Evolutionary conservation across 2,888 invertebrate species (phyloP), one percentile per base, ranked within the genome.

Genomic region (Malthinus flaveolus): DNA sequence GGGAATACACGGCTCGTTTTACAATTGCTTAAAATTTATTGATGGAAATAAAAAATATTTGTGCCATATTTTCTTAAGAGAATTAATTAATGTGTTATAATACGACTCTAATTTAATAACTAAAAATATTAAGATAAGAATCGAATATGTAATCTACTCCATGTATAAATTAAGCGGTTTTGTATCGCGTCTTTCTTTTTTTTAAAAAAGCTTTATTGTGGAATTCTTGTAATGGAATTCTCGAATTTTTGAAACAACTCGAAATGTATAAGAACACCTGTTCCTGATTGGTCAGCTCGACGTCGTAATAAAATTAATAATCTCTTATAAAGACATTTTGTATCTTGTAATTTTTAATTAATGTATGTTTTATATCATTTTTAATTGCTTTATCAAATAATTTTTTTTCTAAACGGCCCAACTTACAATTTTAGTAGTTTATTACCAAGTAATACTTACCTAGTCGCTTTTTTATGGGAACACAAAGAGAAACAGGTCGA

Each of bases 241-340:
- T 72, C 59, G 72, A 71, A 74, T 74, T 71, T 71, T 71, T 72
- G 57, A 69, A 73, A 73, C 74, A 74, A 74, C 74, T 75, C 74
- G 72, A 70, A 72, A 73, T 66, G 68, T 63, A 48, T 23, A 23
- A 51, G 66, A 68, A 73, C 72, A 72, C 71, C 71, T 72, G 72
- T 73, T 71, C 62, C 23, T 56, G 49, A 46, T 37, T 39, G 56
- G 61, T 66, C 62, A 63, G 65, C 66, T 66, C 67, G 71, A 72
- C 71, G 68, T 71, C 72, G 72, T 72, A 70, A 71, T 72, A 70
- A 68, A 71, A 70, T 69, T 65, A 66, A 69, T 64, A 66, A 60
- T 56, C 55, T 65, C 61, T 65, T 65, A 67, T 52, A 53, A 35
- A 57, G 50, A 45, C 39, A 46, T 45, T 47, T 57, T 62, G 54